Conservation (phyloP, 2,797 vertebrate genomes). For the Euthynnus affinis region DNA sequence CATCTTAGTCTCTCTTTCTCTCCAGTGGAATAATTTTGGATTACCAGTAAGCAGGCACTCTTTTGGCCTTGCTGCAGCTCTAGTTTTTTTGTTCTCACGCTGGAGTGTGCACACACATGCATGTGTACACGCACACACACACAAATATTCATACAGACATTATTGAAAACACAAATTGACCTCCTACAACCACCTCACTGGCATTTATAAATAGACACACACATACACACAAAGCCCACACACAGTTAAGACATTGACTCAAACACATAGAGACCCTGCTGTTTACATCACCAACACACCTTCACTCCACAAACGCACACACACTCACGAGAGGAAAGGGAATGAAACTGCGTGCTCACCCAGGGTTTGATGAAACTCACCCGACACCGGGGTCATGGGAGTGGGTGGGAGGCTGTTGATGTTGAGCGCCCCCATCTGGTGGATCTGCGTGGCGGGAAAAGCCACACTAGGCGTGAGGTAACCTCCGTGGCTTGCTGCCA, state of each 20-base stretch:
- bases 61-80: slow-evolving; percentile 60
- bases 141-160: slow-evolving; percentile 39
- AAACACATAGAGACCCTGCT: background rate
- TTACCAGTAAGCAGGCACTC: slow-evolving; percentile 62
- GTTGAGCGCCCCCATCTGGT: slow-evolving; percentile 98
- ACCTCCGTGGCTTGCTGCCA: slow-evolving; percentile 95
- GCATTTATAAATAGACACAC: slow-evolving; percentile 23
- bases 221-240: slow-evolving; percentile 34
- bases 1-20: slow-evolving; percentile 53
- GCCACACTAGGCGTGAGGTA: slow-evolving; percentile 95
- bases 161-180: slow-evolving; percentile 45
- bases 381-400: slow-evolving; percentile 92
- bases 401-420: slow-evolving; percentile 94
- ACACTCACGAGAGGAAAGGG: slow-evolving; percentile 57
- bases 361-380: slow-evolving; percentile 87
- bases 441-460: slow-evolving; percentile 96
- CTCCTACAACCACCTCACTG: slow-evolving; percentile 9
- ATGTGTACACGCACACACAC: slow-evolving; percentile 17
- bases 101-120: background rate
- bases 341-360: slow-evolving; percentile 85
- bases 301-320: slow-evolving; percentile 13
- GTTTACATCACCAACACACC: background rate
- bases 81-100: slow-evolving; percentile 1
- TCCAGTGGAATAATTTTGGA: slow-evolving; percentile 71
- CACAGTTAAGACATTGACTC: slow-evolving; percentile 3